Evolutionary conservation across 1,140 invertebrate genomes (phyloP), one percentile per base, ranked within the genome.

Genomic region (Panonychus citri): DNA sequence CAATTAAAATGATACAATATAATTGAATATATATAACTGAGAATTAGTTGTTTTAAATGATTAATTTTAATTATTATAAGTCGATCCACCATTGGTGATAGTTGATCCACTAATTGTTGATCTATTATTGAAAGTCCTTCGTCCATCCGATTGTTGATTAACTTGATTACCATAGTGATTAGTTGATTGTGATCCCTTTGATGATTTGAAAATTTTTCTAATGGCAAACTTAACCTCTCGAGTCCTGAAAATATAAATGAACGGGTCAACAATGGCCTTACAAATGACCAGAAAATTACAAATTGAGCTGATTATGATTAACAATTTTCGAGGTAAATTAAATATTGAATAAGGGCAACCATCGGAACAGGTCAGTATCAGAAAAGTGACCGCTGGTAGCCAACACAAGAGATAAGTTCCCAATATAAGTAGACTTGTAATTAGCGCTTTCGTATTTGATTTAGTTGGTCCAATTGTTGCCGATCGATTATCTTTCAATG

Each of bases 161-260:
- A 17, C 8, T 39, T 8, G 8, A 17, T 39, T 39, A 10, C 17
- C 17, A 10, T 8, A 39, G 17, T 39, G 37, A 39, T 39, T 39
- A 8, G 8, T 39, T 39, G 8, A 17, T 39, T 39, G 37, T 8
- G 8, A 17, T 39, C 37, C 8, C 8, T 39, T 39, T 17, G 37
- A 39, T 39, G 30, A 12, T 13, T 27, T 51, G 49, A 59, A 56
- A 21, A 25, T 50, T 39, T 48, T 59, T 24, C 57, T 57, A 1
- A 64, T 21, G 1, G 64, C 62, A 12, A 28, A 28, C 42, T 60
- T 73, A 46, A 79, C 77, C 57, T 81, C 78, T 28, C 72, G 70
- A 72, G 81, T 79, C 50, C 80, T 65, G 2, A 77, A 73, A 3
- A 78, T 77, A 63, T 81, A 82, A 40, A 81, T 80, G 46, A 81